Percentiles rank a stretch among this genome's conserved stretches.
These are phyloP conservation scores for Baryphthengus martii DNA, from an alignment of 2,113 vertebrate species.

Conservation along the genomic window DNA sequence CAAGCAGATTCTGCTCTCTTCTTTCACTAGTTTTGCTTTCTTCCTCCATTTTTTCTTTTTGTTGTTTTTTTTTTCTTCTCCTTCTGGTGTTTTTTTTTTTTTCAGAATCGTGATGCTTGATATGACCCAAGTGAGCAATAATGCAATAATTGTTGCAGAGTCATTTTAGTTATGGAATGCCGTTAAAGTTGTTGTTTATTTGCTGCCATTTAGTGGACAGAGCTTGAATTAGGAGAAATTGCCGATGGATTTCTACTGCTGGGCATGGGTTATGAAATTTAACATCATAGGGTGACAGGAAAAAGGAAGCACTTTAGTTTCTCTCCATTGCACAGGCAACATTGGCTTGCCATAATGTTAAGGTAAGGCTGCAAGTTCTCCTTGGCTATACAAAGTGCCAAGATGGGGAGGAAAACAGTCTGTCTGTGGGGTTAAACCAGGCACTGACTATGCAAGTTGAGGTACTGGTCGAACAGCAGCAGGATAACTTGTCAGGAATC, in stretches of 20 bases:
- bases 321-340: background rate
- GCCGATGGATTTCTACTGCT: background rate
- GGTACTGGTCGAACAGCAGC: background rate
- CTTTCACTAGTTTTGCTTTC: background rate
- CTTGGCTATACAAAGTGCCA: background rate
- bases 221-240: background rate
- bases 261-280: background rate
- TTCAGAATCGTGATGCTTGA: background rate
- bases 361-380: background rate
- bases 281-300: background rate
- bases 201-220: slow-evolving; percentile 6
- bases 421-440: background rate
- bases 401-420: background rate
- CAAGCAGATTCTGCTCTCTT: background rate
- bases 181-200: slow-evolving; percentile 7
- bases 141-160: background rate
- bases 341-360: background rate
- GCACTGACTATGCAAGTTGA: background rate
- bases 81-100: background rate
- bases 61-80: background rate
- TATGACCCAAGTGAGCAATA: background rate
- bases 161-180: background rate
- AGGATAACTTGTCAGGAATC: background rate
- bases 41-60: background rate
- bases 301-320: background rate